Evolutionary conservation across 1,140 invertebrate genomes (phyloP).

Genomic region (Drosophila ohnishii): DNA sequence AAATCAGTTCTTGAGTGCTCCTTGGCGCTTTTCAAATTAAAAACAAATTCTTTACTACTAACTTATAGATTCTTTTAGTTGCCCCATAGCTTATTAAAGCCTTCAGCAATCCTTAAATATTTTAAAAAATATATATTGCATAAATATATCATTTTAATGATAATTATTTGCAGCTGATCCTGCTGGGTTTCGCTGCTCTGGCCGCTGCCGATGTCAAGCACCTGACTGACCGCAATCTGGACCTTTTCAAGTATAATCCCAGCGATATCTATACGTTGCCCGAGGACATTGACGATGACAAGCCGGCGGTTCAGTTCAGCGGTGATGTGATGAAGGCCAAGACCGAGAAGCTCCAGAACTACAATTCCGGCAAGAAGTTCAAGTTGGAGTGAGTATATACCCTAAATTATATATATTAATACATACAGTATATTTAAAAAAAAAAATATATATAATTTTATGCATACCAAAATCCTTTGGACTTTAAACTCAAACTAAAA

Average conservation of each 20-base stretch:
- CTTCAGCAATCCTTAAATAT: neutral
- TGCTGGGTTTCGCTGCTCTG: constrained; percentile 67
- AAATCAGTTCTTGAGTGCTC: neutral
- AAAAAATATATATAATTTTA: neutral
- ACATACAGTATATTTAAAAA: neutral
- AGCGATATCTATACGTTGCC: constrained; percentile 78
- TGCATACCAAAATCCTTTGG: neutral
- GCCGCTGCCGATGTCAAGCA: constrained; percentile 73
- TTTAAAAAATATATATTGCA: no score
- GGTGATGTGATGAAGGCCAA: constrained; percentile 81
- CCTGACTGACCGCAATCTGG: constrained; percentile 72
- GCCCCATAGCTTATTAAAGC: neutral
- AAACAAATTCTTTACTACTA: no score
- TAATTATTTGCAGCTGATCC: constrained; percentile 41
- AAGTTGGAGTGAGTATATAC: constrained; percentile 72
- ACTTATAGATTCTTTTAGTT: neutral
- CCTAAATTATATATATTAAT: no score
- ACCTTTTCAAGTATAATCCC: constrained; percentile 81
- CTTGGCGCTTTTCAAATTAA: neutral
- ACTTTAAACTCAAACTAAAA: neutral
- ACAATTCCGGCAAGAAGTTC: constrained; percentile 78
- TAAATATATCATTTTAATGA: neutral
- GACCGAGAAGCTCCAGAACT: constrained; percentile 72
- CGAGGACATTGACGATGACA: constrained; percentile 82
- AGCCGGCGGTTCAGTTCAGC: constrained; percentile 73